Base-by-base conservation (phyloP, 1,140 invertebrate genomes). In the Heliothis virescens region DNA sequence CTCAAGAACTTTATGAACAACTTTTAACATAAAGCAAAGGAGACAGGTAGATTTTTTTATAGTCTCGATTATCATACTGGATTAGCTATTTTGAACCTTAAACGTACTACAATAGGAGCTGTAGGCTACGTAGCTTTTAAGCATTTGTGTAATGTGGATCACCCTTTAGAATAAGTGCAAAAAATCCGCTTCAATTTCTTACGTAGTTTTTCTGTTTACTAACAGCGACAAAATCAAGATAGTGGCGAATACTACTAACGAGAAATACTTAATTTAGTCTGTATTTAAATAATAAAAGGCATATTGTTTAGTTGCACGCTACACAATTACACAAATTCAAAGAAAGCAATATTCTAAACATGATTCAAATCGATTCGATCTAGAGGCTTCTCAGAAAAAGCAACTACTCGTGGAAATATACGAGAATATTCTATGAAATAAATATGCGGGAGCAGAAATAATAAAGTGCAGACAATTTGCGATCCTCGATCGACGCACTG, bases 1-100 rank as follows among this genome's bases (percentile, higher is more conserved):
- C 48, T 50, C 74, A 48, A 76, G 60, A 63, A 41, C 26, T 47
- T 76, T 65, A 76, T 76, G 74, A 76, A 76, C 34, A 76, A 65
- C 74, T 76, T 76, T 13, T 9, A 65, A 71, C 67, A 71, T 71
- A 71, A 71, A 53, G 48, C 48, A 71, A 50, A 52, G 3, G 18
- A 63, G 60, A 76, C 59, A 76, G 74, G 74, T 76, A 76, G 60
- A 34, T 62, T 16, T 29, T 63, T 76, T 74, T 18, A 18, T 16
- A 41, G 7, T 26, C 26, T 15, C 15, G 13, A 63, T 53, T 71
- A 13, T 29, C 52, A 71, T 21, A 26, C 41, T n/a, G 52, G 41
- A 0, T 47, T n/a, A 63, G 34, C 21, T 13, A 62, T 29, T 63
- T 18, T 63, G 47, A 26, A 52, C 73, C 11, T 75, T 62, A 62